Evolutionary conservation across 2,888 invertebrate species (phyloP).

Genomic region (Orthosia incerta): DNA sequence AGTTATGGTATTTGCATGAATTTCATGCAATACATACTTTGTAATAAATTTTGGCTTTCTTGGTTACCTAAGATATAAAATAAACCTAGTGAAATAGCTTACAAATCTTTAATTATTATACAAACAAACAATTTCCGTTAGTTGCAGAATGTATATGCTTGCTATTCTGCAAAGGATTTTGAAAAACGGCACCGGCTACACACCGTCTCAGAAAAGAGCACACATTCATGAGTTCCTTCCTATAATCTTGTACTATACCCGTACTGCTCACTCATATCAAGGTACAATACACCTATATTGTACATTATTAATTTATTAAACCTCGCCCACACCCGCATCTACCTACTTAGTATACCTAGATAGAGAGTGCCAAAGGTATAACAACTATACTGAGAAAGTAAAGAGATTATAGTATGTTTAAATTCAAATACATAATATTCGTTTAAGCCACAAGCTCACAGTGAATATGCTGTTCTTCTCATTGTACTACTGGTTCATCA

Average conservation of each 20-base stretch:
- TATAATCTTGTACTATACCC: not conserved
- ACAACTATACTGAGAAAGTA: constrained; percentile 38
- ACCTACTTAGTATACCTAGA: constrained; percentile 38
- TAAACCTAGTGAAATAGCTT: not conserved
- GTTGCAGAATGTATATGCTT: not conserved
- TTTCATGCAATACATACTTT: not conserved
- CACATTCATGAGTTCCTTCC: constrained; percentile 10
- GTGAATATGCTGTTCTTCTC: constrained; percentile 2
- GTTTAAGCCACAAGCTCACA: constrained; percentile 12
- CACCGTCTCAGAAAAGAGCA: not conserved
- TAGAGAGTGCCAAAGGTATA: constrained; percentile 40
- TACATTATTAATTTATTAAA: constrained; percentile 58
- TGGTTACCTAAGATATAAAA: not conserved
- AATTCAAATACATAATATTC: constrained; percentile 21
- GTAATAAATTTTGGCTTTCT: too few species aligned
- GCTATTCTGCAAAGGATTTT: not conserved
- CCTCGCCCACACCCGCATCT: constrained; percentile 55
- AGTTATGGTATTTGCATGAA: not conserved
- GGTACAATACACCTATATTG: constrained; percentile 22
- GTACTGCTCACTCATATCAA: constrained; percentile 21
- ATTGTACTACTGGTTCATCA: constrained; percentile 24
- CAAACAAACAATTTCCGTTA: not conserved
- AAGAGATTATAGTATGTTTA: constrained; percentile 13
- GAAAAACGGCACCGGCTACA: not conserved
- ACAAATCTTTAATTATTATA: not conserved